Evolutionary conservation across 64 coral and sea anemone species (phyloP), one percentile per base, ranked within the genome.

Genomic region (Anthopleura sola): DNA sequence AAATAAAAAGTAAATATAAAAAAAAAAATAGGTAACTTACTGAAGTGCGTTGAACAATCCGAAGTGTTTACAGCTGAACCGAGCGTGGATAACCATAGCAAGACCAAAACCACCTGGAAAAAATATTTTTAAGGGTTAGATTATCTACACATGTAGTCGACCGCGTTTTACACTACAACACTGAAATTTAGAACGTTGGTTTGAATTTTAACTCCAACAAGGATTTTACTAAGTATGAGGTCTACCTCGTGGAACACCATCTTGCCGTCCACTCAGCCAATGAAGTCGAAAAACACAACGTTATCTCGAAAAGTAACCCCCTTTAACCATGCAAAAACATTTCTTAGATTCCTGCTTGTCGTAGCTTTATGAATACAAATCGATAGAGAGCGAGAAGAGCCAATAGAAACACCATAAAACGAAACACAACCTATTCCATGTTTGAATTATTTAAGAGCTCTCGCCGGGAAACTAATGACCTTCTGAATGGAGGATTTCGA

Each of bases 271-370:
- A n/a, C 13, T 14, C 66, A 71, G 28, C 66, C 66, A 71, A 71
- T 71, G n/a, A 66, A 31, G 13, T 11, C 66, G n/a, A 17, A 34
- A 71, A 15, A 26, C 21, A 12, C 5, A 71, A 32, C 28, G 8
- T 71, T 71, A 71, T 71, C 66, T 34, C 11, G 2, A 32, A 71
- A 71, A 28, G 28, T 31, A 71, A 26, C 50, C 24, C 58, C 3
- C 58, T 62, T 62, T 62, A n/a, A 32, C 66, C 26, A 71, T 71
- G n/a, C 66, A 71, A 71, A 71, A 71, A 29, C 66, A 71, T 31
- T 12, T 34, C 66, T 8, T 71, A 29, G 28, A 1, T 62, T 34
- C 66, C 31, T 71, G 60, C n/a, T 66, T n/a, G 21, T 28, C 60
- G n/a, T 26, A 26, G 10, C 28, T 71, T 71, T 71, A 71, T 71